phyloP scores from a whole-genome alignment of 2,797 vertebrate genomes.

The Acridotheres tristis region DNA sequence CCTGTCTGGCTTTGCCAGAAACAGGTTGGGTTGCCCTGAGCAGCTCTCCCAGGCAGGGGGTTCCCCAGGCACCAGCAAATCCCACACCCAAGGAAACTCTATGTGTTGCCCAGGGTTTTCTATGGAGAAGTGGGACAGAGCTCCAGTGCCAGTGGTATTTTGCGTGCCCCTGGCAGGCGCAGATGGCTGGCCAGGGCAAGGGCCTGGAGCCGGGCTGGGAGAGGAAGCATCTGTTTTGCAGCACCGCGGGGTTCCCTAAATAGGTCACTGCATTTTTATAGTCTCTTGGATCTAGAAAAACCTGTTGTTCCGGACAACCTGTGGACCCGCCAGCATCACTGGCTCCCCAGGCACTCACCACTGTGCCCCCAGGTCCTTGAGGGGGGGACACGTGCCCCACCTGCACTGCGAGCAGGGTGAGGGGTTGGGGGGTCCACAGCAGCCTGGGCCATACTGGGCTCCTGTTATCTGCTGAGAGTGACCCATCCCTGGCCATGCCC shows the following conservation, averaged over 20 bases:
- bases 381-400: not conserved
- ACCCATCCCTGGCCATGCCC: not conserved
- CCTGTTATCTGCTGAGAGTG: not conserved
- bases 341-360: fast-evolving
- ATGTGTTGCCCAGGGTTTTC: not conserved
- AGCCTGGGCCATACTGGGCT: fast-evolving
- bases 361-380: not conserved
- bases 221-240: constrained; percentile 14
- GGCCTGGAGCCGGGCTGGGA: not conserved
- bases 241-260: constrained; percentile 29
- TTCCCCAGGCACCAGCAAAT: not conserved
- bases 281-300: constrained; percentile 58
- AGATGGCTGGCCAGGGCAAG: not conserved
- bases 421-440: fast-evolving
- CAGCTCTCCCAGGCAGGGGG: not conserved
- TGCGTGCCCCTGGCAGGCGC: fast-evolving
- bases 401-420: not conserved
- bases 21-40: not conserved
- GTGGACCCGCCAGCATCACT: not conserved
- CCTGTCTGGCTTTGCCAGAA: not conserved
- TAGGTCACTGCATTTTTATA: constrained; percentile 62
- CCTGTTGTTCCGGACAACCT: constrained; percentile 25
- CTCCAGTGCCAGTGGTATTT: fast-evolving
- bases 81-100: not conserved
- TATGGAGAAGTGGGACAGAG: not conserved